Evolutionary conservation across 23 tunicate genomes (phyloP).

Genomic region (Clavelina lepadiformis): DNA sequence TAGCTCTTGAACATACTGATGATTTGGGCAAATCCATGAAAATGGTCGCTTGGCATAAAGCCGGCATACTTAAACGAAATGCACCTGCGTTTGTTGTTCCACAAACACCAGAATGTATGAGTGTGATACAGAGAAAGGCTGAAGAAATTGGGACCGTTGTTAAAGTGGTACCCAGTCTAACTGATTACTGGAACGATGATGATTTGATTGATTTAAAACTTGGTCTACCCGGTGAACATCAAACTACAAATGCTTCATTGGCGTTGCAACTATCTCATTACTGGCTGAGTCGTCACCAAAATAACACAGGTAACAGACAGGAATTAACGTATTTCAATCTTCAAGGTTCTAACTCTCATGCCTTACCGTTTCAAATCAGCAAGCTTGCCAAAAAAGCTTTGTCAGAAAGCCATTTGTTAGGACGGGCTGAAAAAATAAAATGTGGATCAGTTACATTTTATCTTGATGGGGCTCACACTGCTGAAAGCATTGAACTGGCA

Average conservation of each 20-base stretch:
- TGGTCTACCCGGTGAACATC: conserved; percentile 67
- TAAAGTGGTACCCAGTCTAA: conserved; percentile 32
- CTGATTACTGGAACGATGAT: background rate
- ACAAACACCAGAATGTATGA: conserved; percentile 49
- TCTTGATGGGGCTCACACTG: conserved; percentile 87
- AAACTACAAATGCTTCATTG: conserved; percentile 71
- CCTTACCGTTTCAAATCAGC: background rate
- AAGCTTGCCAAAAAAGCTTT: conserved; percentile 20
- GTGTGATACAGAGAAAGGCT: conserved; percentile 54
- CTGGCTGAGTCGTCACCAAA: too few species aligned
- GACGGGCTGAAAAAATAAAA: conserved; percentile 70
- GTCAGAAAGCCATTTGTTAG: conserved; percentile 41
- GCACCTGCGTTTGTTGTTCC: conserved; percentile 61
- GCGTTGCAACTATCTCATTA: conserved; percentile 52
- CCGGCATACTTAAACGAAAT: conserved; percentile 76
- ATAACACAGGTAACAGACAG: background rate
- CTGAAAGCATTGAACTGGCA: conserved; percentile 49
- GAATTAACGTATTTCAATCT: too few species aligned
- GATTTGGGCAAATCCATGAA: conserved; percentile 65
- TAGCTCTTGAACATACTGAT: conserved; percentile 72
- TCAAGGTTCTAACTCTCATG: too few species aligned
- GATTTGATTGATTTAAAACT: conserved; percentile 17
- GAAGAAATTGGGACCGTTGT: conserved; percentile 22
- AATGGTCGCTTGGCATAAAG: conserved; percentile 87
- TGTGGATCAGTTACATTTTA: conserved; percentile 52